Evolutionary conservation across 2,113 vertebrate species (phyloP), one percentile per base, ranked within the genome.

Genomic region (Arizona elegans): DNA sequence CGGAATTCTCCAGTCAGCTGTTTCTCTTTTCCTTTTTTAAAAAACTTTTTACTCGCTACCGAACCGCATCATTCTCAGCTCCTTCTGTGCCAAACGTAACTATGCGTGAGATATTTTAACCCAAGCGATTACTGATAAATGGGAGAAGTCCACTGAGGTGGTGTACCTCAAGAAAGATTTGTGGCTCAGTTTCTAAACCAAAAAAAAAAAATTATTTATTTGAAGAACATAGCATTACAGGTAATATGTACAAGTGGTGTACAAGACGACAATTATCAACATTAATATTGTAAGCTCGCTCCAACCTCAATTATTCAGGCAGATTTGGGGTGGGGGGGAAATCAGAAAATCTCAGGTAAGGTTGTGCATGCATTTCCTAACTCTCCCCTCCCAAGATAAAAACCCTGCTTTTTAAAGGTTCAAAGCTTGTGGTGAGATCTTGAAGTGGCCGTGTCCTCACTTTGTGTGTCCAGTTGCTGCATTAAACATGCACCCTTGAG

Each of bases 131-230:
- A 8, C n/a, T n/a, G 13, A 11, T 52, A 87, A 29, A 87, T 3
- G 1, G 6, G 86, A 8, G 26, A 53, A 6, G 50, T 8, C 13
- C 13, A 1, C 15, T 75, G 70, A 75, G n/a, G n/a, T 33, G n/a
- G 11, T 65, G 26, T 7, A n/a, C 13, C n/a, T 3, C 33, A 81
- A 19, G 15, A 38, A 81, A 81, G 70, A 81, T 81, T 38, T 19
- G 15, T 81, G 70, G 70, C 70, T 19, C n/a, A 81, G 33, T 1
- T 19, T 38, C n/a, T 43, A 53, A 92, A 62, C 90, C 88, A 47
- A 47, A 52, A 90, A 90, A 85, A 90, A 92, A 85, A 54, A 19
- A 62, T 58, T 43, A 58, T 93, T 93, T 93, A 93, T 93, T 93
- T 90, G 29, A 90, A 58, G 47, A 90, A 86, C 54, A 93, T 26